Evolutionary conservation across 2,797 vertebrate genomes (phyloP).

Genomic region (Sciurus vulgaris): DNA sequence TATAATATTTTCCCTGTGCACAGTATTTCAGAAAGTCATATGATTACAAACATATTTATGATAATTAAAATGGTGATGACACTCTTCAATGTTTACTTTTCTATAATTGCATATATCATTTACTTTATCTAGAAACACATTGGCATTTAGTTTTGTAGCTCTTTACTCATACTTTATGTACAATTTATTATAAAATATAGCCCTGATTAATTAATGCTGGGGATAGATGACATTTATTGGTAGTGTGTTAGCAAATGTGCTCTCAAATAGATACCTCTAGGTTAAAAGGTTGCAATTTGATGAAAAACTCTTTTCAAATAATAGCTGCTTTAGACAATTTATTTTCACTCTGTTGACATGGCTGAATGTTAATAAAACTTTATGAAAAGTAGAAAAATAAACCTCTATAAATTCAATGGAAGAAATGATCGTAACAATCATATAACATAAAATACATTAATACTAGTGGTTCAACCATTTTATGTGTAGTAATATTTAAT

Average conservation of each 20-base stretch:
- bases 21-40: slow-evolving; percentile 28
- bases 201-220: background rate
- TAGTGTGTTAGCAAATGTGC: slow-evolving; percentile 17
- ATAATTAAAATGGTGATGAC: slow-evolving; percentile 52
- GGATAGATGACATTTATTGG: slow-evolving; percentile 44
- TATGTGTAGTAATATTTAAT: slow-evolving; percentile 44
- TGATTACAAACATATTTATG: slow-evolving; percentile 20
- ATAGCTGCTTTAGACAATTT: background rate
- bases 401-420: slow-evolving; percentile 38
- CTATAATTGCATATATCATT: slow-evolving; percentile 3
- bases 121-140: background rate
- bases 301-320: background rate
- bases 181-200: slow-evolving; percentile 28
- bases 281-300: background rate
- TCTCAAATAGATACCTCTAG: slow-evolving; percentile 2
- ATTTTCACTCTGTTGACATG: background rate
- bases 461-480: background rate
- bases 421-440: slow-evolving; percentile 18
- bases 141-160: slow-evolving; percentile 23
- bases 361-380: slow-evolving; percentile 45
- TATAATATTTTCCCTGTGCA: background rate
- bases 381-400: slow-evolving; percentile 63
- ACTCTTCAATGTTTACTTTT: slow-evolving; percentile 62
- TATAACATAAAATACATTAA: slow-evolving; percentile 52
- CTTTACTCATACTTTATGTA: slow-evolving; percentile 48